Evolutionary conservation across 2,113 vertebrate species (phyloP), one percentile per base, ranked within the genome.

Genomic region (Hylia prasina): DNA sequence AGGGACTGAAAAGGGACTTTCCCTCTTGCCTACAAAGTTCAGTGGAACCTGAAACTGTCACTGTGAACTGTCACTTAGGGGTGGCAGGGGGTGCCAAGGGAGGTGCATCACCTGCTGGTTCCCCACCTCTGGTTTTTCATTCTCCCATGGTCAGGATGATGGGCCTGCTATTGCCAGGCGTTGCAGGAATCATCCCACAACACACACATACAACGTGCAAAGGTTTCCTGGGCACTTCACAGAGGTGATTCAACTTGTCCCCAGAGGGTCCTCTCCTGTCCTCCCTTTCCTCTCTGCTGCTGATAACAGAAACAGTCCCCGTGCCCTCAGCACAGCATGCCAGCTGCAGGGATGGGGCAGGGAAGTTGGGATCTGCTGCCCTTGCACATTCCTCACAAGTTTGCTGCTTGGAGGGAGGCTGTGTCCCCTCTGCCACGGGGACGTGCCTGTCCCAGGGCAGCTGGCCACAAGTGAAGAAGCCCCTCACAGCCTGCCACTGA

Each of bases 261-360:
- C 78, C 94, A 68, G n/a, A 96, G 87, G 82, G 72, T 87, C 63
- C 76, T 89, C 94, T 94, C 86, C 94, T 96, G 90, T 76, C 58
- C 53, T 77, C 47, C 45, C 63, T 70, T 87, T 23, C 86, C 80
- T 85, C 48, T 82, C 66, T 51, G 39, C 56, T 73, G 48, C n/a
- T 60, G 47, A 3, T 6, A 28, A 61, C 76, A 86, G 40, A 24
- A 76, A 2, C 0, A 3, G 71, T 14, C 63, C 30, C 35, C 15
- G 61, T 6, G 13, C 25, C 71, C 71, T 51, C 3, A 2, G 37
- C 2, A 4, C 72, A 16, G 51, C 0, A 0, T 58, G 48, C 31
- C 60, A 87, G 61, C 54, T 0, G 0, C 1, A 3, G 70, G 51
- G 42, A 79, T 0, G 0, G 70, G 44, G 61, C 75, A 79, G 70